Evolutionary conservation across 1,140 invertebrate species (phyloP).

Genomic region (Chrysomallon squamiferum): DNA sequence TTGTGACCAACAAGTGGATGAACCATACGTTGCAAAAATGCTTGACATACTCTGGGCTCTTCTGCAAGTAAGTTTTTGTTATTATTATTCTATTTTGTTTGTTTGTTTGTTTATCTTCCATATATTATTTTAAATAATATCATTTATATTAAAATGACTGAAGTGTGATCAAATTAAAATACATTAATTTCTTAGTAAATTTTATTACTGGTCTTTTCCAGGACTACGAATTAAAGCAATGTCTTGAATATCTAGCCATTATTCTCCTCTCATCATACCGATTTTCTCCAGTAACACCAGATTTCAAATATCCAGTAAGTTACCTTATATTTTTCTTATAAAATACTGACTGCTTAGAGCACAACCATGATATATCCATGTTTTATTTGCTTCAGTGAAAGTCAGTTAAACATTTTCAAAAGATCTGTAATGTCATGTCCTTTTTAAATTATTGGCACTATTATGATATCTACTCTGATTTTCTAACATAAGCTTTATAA

Average conservation of each 20-base stretch:
- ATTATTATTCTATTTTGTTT: constrained; percentile 10
- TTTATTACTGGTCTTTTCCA: constrained; percentile 44
- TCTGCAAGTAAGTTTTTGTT: constrained; percentile 66
- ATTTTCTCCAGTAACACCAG: constrained; percentile 69
- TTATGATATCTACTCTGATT: too few relatives aligned
- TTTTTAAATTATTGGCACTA: too few relatives aligned
- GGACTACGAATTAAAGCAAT: constrained; percentile 70
- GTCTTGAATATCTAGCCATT: constrained; percentile 70
- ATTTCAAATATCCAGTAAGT: constrained; percentile 65
- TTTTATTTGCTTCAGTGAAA: too few relatives aligned
- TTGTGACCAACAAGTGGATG: constrained; percentile 21
- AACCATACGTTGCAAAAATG: constrained; percentile 61
- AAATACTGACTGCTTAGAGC: too few relatives aligned
- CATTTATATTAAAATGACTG: too few relatives aligned
- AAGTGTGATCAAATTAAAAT: too few relatives aligned
- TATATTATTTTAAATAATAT: too few relatives aligned
- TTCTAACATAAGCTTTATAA: too few relatives aligned
- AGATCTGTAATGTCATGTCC: too few relatives aligned
- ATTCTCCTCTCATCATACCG: constrained; percentile 69
- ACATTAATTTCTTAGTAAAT: too few relatives aligned
- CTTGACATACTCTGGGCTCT: constrained; percentile 74
- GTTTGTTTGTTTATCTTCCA: not conserved
- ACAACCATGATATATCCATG: too few relatives aligned
- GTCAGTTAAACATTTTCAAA: too few relatives aligned
- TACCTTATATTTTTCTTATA: not conserved